Evolutionary conservation across 2,797 vertebrate genomes (phyloP).

Genomic region (Gobionotothen gibberifrons): DNA sequence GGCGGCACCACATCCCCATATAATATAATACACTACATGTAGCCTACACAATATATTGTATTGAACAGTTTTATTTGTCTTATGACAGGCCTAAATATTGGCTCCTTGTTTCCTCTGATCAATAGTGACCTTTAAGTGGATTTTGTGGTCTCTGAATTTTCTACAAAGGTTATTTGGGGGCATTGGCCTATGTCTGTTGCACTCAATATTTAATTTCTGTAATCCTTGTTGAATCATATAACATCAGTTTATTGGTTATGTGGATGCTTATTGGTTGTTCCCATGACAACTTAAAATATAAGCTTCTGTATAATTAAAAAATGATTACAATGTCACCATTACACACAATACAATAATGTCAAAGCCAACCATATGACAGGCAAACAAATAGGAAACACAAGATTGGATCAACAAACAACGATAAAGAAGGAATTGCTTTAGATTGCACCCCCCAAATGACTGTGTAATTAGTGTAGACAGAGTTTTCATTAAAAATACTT

Average conservation of each 20-base stretch:
- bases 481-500: neutral
- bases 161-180: no score
- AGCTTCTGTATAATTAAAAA: slow-evolving; percentile 2
- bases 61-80: neutral
- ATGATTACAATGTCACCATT: neutral
- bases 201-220: neutral
- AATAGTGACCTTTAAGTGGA: neutral
- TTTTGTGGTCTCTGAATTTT: neutral
- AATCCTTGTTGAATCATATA: slow-evolving; percentile 7
- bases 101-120: neutral
- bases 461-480: neutral
- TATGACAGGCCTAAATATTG: neutral
- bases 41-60: neutral
- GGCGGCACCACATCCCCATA: slow-evolving; percentile 31
- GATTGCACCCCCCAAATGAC: neutral
- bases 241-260: neutral
- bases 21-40: neutral
- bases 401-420: neutral
- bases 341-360: neutral
- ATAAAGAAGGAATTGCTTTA: neutral
- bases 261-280: slow-evolving; percentile 14
- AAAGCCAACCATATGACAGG: neutral
- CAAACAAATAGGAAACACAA: neutral
- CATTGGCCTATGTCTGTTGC: neutral
- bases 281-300: slow-evolving; percentile 25